phyloP scores from a whole-genome alignment of 1,140 invertebrate genomes.

The Mya arenaria region DNA sequence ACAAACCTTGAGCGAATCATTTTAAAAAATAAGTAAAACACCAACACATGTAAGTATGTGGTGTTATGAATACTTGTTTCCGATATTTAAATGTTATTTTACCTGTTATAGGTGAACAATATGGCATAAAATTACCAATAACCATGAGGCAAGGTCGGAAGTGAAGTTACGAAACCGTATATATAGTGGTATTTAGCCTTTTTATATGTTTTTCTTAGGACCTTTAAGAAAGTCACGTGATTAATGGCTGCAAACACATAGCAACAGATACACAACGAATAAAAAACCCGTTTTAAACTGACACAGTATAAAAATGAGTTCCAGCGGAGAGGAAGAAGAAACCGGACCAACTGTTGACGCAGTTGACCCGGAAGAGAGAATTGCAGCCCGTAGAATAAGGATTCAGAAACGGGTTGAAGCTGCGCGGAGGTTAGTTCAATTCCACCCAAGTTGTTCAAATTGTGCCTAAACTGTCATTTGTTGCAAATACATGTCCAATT shows the following conservation, averaged over 20 bases:
- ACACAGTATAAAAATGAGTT: slow-evolving; percentile 67
- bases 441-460: too few relatives aligned
- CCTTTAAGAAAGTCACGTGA: slow-evolving; percentile 57
- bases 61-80: background rate
- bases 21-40: too few relatives aligned
- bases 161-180: too few relatives aligned
- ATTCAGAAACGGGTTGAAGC: slow-evolving; percentile 77
- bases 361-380: slow-evolving; percentile 78
- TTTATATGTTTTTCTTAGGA: background rate
- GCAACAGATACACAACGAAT: slow-evolving; percentile 63
- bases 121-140: background rate
- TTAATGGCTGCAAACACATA: slow-evolving; percentile 51
- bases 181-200: background rate
- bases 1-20: too few relatives aligned
- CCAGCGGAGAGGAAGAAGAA: slow-evolving; percentile 78
- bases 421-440: slow-evolving; percentile 73
- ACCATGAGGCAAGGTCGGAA: background rate
- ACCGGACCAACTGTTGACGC: slow-evolving; percentile 78
- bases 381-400: slow-evolving; percentile 75
- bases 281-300: background rate
- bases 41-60: too few relatives aligned
- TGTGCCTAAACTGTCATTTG: background rate
- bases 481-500: too few relatives aligned
- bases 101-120: background rate
- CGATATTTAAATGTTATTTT: background rate